Evolutionary conservation across 2,888 invertebrate species (phyloP), one percentile per base, ranked within the genome.

Genomic region (Leucophora obtusa): DNA sequence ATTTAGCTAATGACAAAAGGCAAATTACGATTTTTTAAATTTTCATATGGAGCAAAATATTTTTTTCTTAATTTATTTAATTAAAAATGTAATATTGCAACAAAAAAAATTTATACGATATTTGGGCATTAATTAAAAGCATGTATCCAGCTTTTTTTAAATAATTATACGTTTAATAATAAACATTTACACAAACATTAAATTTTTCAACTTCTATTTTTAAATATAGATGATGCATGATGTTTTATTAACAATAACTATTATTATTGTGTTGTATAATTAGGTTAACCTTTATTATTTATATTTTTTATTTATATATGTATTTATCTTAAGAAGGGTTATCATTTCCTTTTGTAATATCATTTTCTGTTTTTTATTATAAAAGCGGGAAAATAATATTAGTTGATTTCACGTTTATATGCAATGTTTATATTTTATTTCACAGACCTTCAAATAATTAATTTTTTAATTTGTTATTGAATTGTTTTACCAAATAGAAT

Each of bases 1-100:
- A 65, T 65, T 73, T 65, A 65, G 24, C 73, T 73, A 72, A 63
- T 33, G 63, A 33, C 65, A 65, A 58, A 73, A 58, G 18, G 56
- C 63, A 58, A 72, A 58, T 35, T 38, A 69, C 15, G 18, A 54
- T 68, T 28, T 28, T 28, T 28, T 28, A 35, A 10, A 53, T 69
- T 50, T 47, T 28, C 18, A 28, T 50, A 50, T 47, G 24, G 17
- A 69, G 15, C 24, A 17, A 24, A 65, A 63, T 15, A 63, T 33
- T 7, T 28, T 10, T 9, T 17, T 15, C 17, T 47, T 56, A 56
- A 58, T 58, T 33, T 15, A 33, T 58, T 33, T 10, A 50, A 50
- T 50, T 62, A 28, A 50, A 50, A 62, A 28, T 47, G n/a, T 28
- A 8, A 50, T 21, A 35, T 33, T 35, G 17, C 53, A 66, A 66